Base-by-base conservation (phyloP, 1,140 invertebrate species). In the Micrasema longulum region DNA sequence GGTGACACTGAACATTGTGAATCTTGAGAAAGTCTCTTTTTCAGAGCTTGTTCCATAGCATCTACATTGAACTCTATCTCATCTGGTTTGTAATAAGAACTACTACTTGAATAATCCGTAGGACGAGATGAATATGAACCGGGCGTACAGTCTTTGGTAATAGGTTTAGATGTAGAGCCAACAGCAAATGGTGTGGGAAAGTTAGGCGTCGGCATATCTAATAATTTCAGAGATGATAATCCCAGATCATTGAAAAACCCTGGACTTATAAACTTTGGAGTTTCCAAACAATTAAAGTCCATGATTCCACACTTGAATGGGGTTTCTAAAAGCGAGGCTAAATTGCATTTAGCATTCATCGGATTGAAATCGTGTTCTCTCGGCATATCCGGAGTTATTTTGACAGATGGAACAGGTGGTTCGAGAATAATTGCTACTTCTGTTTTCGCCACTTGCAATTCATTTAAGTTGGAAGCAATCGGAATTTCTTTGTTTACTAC, bases 71-170 rank as follows among this genome's bases (percentile, higher is more conserved):
- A 41, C 16, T 76, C 74, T n/a, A 76, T 35, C 67, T 76, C 74
- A 70, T 76, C 74, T 1, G 74, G 74, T 64, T 72, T 76, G 47
- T 72, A 76, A 43, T 76, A 76, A 7, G 74, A 76, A n/a, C 74
- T 72, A 16, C 70, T 41, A 16, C 74, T 60, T n/a, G 74, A 76
- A 72, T 76, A 76, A 45, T 67, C 74, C 0, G 70, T 68, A 9
- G 45, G 57, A 36, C 64, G 72, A 12, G 74, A 70, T 7, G 70
- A 76, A 45, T 36, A 55, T n/a, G 73, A 74, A 0, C 47, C 62
- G 1, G 73, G 73, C n/a, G 73, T 71, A 16, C 38, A 20, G 20
- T 63, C 65, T 38, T 74, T 66, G 14, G 31, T 41, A 11, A n/a
- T 7, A 18, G 11, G 11, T 22, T 38, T 36, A n/a, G 57, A 26